Base-by-base conservation (phyloP, 2,113 vertebrate genomes). In the Psittacara wagleri region DNA sequence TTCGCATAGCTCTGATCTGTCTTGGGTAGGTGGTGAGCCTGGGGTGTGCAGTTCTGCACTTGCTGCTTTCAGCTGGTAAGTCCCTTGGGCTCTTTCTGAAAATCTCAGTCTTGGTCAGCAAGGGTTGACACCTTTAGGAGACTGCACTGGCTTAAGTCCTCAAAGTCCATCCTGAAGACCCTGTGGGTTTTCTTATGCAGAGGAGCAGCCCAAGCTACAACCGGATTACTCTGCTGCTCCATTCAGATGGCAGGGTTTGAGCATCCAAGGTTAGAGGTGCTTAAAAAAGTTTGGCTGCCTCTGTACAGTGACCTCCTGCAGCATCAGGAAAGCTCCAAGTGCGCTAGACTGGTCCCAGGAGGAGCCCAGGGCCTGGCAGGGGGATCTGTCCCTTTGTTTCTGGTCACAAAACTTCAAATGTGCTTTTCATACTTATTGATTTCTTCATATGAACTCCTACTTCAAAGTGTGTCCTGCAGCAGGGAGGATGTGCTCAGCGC, bases 401-500 rank as follows among this genome's bases (percentile, higher is more conserved):
- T 88, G 59, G 63, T 77, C 88, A 41, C 37, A 62, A 93, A 95
- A 91, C 92, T 94, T 94, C 83, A 87, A 57, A 85, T 84, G 27
- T 77, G 61, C 64, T 91, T 49, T 89, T 92, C 25, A 27, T 88
- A 79, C 63, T 67, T 85, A 74, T 91, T 3, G 14, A 96, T 96
- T 96, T 94, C 92, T 64, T 96, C 94, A 90, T 67, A 70, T 48
- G 75, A 90, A 76, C 48, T 90, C 63, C 52, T 94, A 16, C 41
- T 86, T 97, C 89, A 96, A 96, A 97, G 94, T 19, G 3, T 52
- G 95, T 89, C 74, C 57, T 82, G 82, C 88, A 93, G 91, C 95
- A 72, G 70, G 91, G 83, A 94, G 78, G 83, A 73, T 80, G 81
- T 77, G 72, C 82, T 91, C 24, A 15, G 70, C 22, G 3, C 90